These are phyloP conservation scores for Drosophila arawakana DNA, from an alignment of 1,140 invertebrate genomes.

Conservation along the genomic window DNA sequence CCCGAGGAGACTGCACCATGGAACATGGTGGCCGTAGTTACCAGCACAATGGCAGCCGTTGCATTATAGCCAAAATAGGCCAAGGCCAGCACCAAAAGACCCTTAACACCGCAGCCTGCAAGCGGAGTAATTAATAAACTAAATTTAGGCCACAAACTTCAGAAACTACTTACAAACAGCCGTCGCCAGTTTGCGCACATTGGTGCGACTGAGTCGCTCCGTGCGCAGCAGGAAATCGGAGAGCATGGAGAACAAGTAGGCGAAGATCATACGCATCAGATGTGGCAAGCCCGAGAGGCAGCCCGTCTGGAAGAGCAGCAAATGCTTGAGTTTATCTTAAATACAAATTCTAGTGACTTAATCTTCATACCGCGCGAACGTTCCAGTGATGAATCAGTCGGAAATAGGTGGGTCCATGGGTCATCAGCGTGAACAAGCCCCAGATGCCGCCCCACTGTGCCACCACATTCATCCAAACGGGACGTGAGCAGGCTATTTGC, in stretches of 20 bases:
- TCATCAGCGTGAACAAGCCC: constrained; percentile 94
- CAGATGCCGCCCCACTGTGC: constrained; percentile 93
- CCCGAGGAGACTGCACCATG: constrained; percentile 89
- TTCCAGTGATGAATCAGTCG: constrained; percentile 93
- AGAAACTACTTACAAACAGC: constrained; percentile 85
- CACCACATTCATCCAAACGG: constrained; percentile 91
- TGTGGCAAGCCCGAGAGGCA: constrained; percentile 88
- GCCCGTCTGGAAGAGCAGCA: constrained; percentile 85
- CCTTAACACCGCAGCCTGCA: constrained; percentile 86
- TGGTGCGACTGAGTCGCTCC: constrained; percentile 87
- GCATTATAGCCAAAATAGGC: constrained; percentile 88
- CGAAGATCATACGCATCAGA: constrained; percentile 87
- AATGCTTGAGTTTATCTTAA: not conserved
- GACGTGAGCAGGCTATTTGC: constrained; percentile 88
- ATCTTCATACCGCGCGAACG: constrained; percentile 88
- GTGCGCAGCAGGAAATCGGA: constrained; percentile 87
- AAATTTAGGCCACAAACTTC: not conserved
- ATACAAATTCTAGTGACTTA: not conserved
- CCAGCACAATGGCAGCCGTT: constrained; percentile 86
- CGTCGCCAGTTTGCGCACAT: constrained; percentile 88
- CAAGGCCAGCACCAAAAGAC: constrained; percentile 86
- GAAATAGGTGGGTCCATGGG: constrained; percentile 94
- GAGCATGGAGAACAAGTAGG: constrained; percentile 86
- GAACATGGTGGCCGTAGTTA: constrained; percentile 87
- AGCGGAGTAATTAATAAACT: not conserved